Base-by-base conservation (phyloP, 1,140 invertebrate species). In the Himalopsyche phryganea region DNA sequence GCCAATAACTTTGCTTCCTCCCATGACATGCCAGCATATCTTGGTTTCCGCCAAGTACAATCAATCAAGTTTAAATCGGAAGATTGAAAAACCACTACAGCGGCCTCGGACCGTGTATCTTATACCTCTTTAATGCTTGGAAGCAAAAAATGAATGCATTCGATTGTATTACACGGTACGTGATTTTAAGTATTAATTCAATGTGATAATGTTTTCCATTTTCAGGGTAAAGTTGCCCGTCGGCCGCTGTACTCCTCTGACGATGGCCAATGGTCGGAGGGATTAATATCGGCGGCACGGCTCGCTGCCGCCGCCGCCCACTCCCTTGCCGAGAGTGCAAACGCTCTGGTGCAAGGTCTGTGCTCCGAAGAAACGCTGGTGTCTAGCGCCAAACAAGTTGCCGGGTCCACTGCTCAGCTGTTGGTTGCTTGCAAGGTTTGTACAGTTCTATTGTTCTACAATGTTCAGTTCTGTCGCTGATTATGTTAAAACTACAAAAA, bases 191-290 rank as follows among this genome's bases (percentile, higher is more conserved):
- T n/a, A n/a, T n/a, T n/a, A n/a, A n/a, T n/a, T n/a, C n/a, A n/a
- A n/a, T n/a, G n/a, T n/a, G n/a, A n/a, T n/a, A 15, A 17, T 50
- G 14, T 60, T 50, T 44, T 35, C 56, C 32, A 28, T n/a, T 20
- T 32, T 0, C 63, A 78, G 66, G 87, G 87, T 50, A 88, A 92
- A 77, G 89, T 96, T 19, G 88, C 90, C 0, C 79, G 89, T 11
- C 86, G 84, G 50, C 89, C 89, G 1, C 73, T 86, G 14, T 88
- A 85, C 11, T 90, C 87, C 23, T 93, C 91, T 0, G 94, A 98
- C 70, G 96, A 98, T 76, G 96, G 95, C 0, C 96, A 99, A 69
- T 99, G 96, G 97, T 98, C 95, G 0, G 95, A 98, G 76, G 97
- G 97, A 2, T 80, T 99, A 2, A 92, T 98, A 32, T 98, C 94